Evolutionary conservation across 1,140 invertebrate genomes (phyloP), one percentile per base, ranked within the genome.

Genomic region (Chironomus striatipennis): DNA sequence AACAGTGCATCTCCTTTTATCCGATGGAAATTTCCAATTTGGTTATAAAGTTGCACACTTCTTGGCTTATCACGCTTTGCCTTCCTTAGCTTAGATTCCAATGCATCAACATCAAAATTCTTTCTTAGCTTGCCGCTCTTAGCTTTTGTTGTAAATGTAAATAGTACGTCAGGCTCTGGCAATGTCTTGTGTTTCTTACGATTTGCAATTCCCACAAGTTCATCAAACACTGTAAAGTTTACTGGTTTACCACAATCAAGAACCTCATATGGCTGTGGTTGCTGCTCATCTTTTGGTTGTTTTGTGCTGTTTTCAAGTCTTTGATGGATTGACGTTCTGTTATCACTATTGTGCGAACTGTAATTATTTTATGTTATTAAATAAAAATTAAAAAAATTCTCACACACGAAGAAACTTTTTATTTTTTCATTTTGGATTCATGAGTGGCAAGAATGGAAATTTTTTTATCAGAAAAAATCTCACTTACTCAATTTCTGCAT

Each of bases 181-280:
- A 89, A 86, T 75, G 88, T 81, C 1, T 87, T 86, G 81, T 90
- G 90, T 76, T 86, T 87, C 76, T 87, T 88, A 75, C 93, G 83
- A 78, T 93, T 89, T 12, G 90, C 87, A 67, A 96, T 89, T 34
- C 93, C 93, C 70, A 92, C 87, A 73, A 96, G 83, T 83, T 93
- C 93, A 80, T 95, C 93, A 83, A 94, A 95, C 80, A 92, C 92
- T 10, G 93, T 94, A 79, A 91, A 92, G 83, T 95, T 95, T 0
- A 93, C 91, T 70, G 92, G 87, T 84, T 93, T 93, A 2, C 93
- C 93, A 84, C 93, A 95, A 78, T 93, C 91, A 74, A 95, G 82
- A 76, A 89, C 85, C 80, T 92, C 88, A 77, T 90, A 77, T 75
- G n/a, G 34, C n/a, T 75, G 88, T 67, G n/a, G 34, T 18, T 75